These are phyloP conservation scores for Silurus glanis DNA, from an alignment of 2,113 vertebrate genomes.

Conservation along the genomic window DNA sequence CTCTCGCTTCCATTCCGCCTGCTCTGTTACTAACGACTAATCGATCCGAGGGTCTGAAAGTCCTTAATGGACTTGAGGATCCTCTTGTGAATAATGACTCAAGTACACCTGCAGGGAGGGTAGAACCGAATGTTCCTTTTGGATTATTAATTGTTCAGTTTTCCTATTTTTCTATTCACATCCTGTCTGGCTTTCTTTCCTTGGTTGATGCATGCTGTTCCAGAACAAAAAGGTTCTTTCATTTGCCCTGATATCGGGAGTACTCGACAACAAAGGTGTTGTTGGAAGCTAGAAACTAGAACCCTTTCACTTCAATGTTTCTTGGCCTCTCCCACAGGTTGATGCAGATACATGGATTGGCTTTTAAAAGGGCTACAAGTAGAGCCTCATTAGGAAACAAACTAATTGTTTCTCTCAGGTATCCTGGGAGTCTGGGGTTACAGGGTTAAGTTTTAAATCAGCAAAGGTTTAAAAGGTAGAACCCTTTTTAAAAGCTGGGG, in stretches of 20 bases:
- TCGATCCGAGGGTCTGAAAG: background rate
- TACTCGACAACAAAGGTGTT: background rate
- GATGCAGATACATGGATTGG: background rate
- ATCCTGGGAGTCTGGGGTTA: no score
- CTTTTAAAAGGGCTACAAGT: background rate
- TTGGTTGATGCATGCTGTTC: background rate
- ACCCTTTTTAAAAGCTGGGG: no score
- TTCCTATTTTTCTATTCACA: background rate
- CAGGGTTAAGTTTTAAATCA: no score
- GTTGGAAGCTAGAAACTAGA: background rate
- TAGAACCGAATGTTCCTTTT: background rate
- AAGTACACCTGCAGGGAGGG: background rate
- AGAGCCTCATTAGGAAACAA: background rate
- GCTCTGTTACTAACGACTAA: background rate
- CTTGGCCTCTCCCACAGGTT: background rate
- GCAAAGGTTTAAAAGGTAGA: no score
- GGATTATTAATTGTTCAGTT: background rate
- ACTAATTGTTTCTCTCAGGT: no score
- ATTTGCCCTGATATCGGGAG: no score
- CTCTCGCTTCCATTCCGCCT: background rate
- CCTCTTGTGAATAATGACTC: background rate
- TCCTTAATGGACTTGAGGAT: conserved; percentile 5
- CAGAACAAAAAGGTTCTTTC: background rate
- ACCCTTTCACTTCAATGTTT: background rate
- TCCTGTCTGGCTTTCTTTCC: background rate